phyloP scores from a whole-genome alignment of 2,113 vertebrate genomes.

The Dipodomys spectabilis region DNA sequence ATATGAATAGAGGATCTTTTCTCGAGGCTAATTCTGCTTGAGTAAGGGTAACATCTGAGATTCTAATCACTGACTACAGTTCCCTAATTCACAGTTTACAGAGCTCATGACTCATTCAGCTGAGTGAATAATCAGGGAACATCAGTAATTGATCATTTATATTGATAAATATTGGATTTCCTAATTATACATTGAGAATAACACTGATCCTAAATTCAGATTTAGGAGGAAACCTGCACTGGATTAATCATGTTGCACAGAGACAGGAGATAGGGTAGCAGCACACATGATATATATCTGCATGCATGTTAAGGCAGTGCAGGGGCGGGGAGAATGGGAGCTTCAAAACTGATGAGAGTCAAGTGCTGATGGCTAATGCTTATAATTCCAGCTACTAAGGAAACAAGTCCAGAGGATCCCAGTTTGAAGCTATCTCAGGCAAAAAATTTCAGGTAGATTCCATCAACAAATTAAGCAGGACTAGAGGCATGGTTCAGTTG shows the following conservation, averaged over 20 bases:
- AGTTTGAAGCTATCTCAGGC: too few relatives aligned
- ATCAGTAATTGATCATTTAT: constrained; percentile 37
- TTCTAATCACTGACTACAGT: constrained; percentile 16
- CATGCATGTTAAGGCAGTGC: background rate
- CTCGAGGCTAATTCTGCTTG: background rate
- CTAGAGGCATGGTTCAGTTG: too few relatives aligned
- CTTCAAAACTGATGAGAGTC: background rate
- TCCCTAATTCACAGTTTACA: background rate
- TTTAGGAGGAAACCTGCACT: constrained; percentile 19
- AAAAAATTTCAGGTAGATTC: too few relatives aligned
- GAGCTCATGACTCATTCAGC: constrained; percentile 15
- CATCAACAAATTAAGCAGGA: too few relatives aligned
- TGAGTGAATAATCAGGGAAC: background rate
- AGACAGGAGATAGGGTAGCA: background rate
- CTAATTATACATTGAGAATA: background rate
- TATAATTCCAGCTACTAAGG: too few relatives aligned
- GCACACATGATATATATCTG: background rate
- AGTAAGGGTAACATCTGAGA: background rate
- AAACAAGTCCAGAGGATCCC: too few relatives aligned
- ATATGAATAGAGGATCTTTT: background rate
- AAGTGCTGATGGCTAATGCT: too few relatives aligned
- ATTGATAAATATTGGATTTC: constrained; percentile 15
- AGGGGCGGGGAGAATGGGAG: background rate
- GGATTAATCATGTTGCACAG: background rate
- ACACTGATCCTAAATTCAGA: background rate